Percentiles rank a stretch among this genome's conserved stretches.
phyloP scores from a whole-genome alignment of 2,113 vertebrate species.

The Notothenia rossii region DNA sequence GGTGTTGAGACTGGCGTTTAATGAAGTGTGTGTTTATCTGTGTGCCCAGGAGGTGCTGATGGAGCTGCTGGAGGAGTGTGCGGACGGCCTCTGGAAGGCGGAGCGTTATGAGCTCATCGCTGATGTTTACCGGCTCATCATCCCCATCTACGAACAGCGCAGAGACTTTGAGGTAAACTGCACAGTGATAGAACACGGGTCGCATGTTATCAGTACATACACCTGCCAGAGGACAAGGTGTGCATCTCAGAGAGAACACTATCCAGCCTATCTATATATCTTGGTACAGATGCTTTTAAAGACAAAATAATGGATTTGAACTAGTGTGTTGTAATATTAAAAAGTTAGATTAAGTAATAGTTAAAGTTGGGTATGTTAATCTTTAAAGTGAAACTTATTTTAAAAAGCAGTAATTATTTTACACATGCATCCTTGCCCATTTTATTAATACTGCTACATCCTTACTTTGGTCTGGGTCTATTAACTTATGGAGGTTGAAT shows the following conservation, averaged over 20 bases:
- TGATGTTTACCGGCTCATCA: constrained; percentile 95
- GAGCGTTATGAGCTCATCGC: constrained; percentile 98
- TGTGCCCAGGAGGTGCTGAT: constrained; percentile 92
- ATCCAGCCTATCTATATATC: neutral
- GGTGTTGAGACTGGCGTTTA: neutral
- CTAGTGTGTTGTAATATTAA: neutral
- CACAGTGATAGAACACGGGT: neutral
- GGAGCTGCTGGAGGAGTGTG: constrained; percentile 96
- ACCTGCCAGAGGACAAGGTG: neutral
- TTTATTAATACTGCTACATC: neutral
- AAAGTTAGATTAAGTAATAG: neutral
- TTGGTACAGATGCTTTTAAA: neutral
- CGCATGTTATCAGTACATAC: neutral
- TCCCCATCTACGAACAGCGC: constrained; percentile 96
- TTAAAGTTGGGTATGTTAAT: too few species aligned
- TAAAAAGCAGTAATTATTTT: neutral
- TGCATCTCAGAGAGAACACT: neutral
- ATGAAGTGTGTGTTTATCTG: constrained; percentile 1
- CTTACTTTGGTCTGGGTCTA: too few species aligned
- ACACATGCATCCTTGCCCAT: neutral
- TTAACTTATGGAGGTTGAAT: neutral
- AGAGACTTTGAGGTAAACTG: constrained; percentile 95
- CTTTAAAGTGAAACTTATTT: neutral
- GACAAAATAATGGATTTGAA: neutral
- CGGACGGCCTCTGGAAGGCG: constrained; percentile 97